Evolutionary conservation across 2,888 invertebrate species (phyloP), one percentile per base, ranked within the genome.

Genomic region (Acrocera orbiculus): DNA sequence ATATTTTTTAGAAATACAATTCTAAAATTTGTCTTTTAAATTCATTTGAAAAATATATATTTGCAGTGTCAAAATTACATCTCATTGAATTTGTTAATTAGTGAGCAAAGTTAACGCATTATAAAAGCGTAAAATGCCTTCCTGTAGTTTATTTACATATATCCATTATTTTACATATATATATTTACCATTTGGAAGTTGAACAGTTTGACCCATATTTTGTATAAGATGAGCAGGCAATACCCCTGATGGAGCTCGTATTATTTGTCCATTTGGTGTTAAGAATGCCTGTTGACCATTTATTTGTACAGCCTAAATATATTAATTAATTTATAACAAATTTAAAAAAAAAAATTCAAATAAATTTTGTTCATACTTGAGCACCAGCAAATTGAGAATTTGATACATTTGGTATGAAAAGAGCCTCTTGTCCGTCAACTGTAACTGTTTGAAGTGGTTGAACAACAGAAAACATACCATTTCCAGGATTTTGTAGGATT

Each of bases 381-480:
- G 59, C 58, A 1, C 56, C 51, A 17, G 55, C 48, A 16, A 60
- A 40, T 32, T 58, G 60, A 2, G 46, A 42, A 44, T 73, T 71
- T 16, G 72, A 70, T 41, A 78, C 72, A 13, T 83, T 78, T 4
- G 89, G 89, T 50, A 90, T 87, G 52, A 89, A 86, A 15, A 90
- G 68, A 0, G 87, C 87, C 50, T 92, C 89, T 53, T 90, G 89
- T 0, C 89, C 89, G 55, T 92, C 90, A 14, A 90, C 78, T 14
- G 83, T 87, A 35, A 92, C 81, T 1, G 87, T 80, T 56, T 90
- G 90, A 73, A 87, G 78, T 23, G 82, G 81, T 32, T 72, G 78
- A 49, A 80, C 74, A 25, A 61, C 54, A 31, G 56, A 56, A 38
- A 61, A 56, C 58, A 60, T 61, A 27, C 58, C 58, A 37, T 59